These are phyloP conservation scores for Thereva unica DNA, from an alignment of 2,888 invertebrate species.

Conservation along the genomic window DNA sequence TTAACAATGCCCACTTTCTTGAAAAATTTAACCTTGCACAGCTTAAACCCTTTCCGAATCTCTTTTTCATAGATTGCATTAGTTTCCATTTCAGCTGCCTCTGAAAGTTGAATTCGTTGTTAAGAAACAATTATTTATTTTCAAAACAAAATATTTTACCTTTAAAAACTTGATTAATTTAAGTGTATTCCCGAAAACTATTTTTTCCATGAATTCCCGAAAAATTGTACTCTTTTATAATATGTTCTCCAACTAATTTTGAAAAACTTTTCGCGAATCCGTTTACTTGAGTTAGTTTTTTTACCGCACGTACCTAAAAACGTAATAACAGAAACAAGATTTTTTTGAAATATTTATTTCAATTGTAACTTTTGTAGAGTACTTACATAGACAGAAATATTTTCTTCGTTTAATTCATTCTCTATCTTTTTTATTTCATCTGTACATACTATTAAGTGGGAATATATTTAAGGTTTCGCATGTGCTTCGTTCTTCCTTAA, in stretches of 20 bases:
- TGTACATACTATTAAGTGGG: neutral
- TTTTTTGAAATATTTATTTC: too few relatives aligned
- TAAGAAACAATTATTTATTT: neutral
- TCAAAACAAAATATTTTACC: neutral
- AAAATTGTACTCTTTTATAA: constrained; percentile 1
- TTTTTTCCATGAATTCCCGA: neutral
- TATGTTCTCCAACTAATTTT: neutral
- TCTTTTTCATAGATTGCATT: neutral
- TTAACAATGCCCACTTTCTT: neutral
- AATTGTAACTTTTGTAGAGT: neutral
- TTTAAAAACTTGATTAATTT: constrained; percentile 1
- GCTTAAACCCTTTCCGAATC: neutral
- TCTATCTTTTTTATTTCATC: neutral
- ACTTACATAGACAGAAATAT: constrained; percentile 1
- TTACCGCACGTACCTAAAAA: neutral
- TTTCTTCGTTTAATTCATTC: too few relatives aligned
- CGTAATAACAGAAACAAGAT: neutral
- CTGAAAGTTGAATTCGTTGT: neutral
- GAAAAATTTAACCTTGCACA: too few relatives aligned
- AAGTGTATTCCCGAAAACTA: neutral
- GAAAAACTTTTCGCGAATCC: neutral
- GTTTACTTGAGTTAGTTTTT: neutral
- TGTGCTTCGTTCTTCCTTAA: neutral
- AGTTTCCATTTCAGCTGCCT: neutral
- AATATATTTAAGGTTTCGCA: neutral